phyloP scores from a whole-genome alignment of 2,797 vertebrate species.

The Mallotus villosus region DNA sequence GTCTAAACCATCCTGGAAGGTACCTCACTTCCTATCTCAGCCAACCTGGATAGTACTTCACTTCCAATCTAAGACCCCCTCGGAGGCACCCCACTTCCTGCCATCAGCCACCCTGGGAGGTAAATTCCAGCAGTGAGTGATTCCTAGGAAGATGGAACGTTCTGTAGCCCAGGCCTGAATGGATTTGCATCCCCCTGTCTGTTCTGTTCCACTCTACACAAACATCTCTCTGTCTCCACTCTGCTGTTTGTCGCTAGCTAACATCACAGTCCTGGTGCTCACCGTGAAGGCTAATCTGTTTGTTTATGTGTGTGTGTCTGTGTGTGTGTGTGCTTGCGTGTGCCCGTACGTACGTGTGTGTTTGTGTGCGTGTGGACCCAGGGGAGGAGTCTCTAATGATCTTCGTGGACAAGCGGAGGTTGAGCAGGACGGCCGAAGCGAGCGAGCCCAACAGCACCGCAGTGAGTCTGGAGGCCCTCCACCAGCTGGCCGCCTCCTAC shows the following conservation, averaged over 20 bases:
- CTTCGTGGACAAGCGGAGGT: conserved; percentile 97
- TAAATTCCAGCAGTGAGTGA: conserved; percentile 51
- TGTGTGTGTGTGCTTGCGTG: conserved; percentile 10
- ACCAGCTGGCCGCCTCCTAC: conserved; percentile 82
- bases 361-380: conserved; percentile 50
- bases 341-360: not conserved
- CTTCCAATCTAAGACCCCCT: too few relatives aligned
- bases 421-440: conserved; percentile 85
- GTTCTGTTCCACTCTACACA: not conserved
- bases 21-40: too few relatives aligned
- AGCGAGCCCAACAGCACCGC: conserved; percentile 85
- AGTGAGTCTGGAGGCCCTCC: conserved; percentile 76
- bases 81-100: conserved; percentile 81
- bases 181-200: not conserved
- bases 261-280: not conserved
- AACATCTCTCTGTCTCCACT: not conserved
- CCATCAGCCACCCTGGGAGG: conserved; percentile 96
- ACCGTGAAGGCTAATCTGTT: not conserved
- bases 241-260: not conserved
- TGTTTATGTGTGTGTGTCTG: not conserved
- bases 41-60: too few relatives aligned
- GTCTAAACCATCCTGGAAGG: too few relatives aligned
- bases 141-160: too few relatives aligned
- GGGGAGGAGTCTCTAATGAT: conserved; percentile 98
- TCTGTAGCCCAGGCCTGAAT: too few relatives aligned